These are phyloP conservation scores for Lepidocolaptes lacrymiger DNA, from an alignment of 2,797 vertebrate genomes.

Conservation along the genomic window DNA sequence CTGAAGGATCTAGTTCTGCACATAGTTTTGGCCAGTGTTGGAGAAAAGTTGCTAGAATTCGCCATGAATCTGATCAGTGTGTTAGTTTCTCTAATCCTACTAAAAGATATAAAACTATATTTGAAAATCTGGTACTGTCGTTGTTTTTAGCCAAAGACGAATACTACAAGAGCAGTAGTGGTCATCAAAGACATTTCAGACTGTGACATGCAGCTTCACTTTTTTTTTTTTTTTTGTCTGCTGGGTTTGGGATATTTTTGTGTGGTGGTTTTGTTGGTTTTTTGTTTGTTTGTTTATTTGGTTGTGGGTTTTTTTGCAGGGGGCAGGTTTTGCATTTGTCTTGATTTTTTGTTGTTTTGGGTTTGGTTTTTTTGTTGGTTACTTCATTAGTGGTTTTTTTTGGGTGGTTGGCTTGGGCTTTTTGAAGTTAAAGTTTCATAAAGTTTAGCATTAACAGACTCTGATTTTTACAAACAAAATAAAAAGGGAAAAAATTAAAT, in stretches of 20 bases:
- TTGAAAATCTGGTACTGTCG: neutral
- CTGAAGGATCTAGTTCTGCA: neutral
- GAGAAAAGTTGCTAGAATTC: neutral
- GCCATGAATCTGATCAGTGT: neutral
- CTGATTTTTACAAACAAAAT: neutral
- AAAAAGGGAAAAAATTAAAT: rapidly evolving
- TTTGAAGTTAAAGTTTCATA: neutral
- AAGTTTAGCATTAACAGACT: neutral
- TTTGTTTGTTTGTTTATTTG: too few species aligned
- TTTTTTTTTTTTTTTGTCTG: neutral
- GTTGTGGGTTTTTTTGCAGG: neutral
- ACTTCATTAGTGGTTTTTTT: rapidly evolving
- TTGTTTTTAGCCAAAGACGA: neutral
- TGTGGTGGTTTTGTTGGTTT: neutral
- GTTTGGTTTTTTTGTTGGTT: neutral
- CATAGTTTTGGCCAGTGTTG: neutral
- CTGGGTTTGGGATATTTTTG: neutral
- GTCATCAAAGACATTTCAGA: neutral
- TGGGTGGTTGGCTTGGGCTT: rapidly evolving
- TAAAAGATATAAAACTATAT: neutral
- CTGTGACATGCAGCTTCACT: neutral
- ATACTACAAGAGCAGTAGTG: neutral
- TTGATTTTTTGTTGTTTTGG: too few species aligned
- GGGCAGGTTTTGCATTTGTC: too few species aligned
- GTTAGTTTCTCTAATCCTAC: neutral